Evolutionary conservation across 1,140 invertebrate species (phyloP).

Genomic region (Drosophila sproati): DNA sequence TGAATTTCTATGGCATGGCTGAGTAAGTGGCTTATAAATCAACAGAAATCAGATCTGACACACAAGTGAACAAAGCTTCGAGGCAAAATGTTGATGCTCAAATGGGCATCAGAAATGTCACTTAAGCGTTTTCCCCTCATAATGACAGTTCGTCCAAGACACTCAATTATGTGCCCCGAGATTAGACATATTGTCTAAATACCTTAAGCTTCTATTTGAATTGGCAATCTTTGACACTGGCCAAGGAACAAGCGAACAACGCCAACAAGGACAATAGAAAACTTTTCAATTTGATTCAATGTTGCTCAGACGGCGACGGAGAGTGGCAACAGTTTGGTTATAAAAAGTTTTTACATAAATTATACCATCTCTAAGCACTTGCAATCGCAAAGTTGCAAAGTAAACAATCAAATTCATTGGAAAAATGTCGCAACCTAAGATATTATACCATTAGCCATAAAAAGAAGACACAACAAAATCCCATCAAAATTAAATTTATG

Average conservation of each 20-base stretch:
- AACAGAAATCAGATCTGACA: conserved; percentile 3
- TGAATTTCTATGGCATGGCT: conserved; percentile 26
- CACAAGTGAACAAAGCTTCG: neutral
- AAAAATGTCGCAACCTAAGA: conserved; percentile 45
- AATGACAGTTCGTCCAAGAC: neutral
- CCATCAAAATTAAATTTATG: conserved; percentile 33
- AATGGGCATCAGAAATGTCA: conserved; percentile 14
- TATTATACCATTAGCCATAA: conserved; percentile 33
- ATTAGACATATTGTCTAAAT: conserved; percentile 16
- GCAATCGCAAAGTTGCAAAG: conserved; percentile 49
- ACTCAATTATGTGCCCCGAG: conserved; percentile 37
- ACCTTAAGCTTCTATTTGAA: conserved; percentile 24
- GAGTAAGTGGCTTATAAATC: conserved; percentile 11
- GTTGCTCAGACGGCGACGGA: neutral
- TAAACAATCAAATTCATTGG: conserved; percentile 71
- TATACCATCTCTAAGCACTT: conserved; percentile 69
- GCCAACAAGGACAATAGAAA: conserved; percentile 19
- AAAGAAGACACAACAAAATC: conserved; percentile 19
- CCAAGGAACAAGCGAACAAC: conserved; percentile 4
- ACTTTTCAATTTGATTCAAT: conserved; percentile 75
- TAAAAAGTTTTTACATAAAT: conserved; percentile 75
- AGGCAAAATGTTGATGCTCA: conserved; percentile 29
- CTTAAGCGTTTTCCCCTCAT: neutral
- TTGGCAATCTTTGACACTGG: conserved; percentile 26
- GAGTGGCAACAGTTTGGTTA: conserved; percentile 60